phyloP scores from a whole-genome alignment of 2,888 invertebrate species.

The Cerastis leucographa region DNA sequence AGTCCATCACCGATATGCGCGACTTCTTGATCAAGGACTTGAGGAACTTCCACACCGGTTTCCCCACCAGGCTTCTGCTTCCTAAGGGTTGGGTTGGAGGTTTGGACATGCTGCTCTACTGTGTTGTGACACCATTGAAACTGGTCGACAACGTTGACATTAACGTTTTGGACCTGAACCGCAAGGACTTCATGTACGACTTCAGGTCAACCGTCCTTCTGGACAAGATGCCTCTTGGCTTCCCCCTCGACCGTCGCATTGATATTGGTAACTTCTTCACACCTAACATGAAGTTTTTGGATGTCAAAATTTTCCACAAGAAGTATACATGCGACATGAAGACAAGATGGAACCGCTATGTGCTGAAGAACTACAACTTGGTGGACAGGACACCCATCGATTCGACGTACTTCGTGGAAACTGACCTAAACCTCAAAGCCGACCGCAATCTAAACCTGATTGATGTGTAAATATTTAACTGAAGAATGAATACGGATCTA shows the following conservation, averaged over 20 bases:
- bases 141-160: constrained; percentile 83
- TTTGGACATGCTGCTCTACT: constrained; percentile 92
- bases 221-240: constrained; percentile 93
- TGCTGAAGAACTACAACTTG: constrained; percentile 82
- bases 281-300: constrained; percentile 93
- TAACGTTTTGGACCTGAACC: constrained; percentile 82
- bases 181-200: constrained; percentile 84
- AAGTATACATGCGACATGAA: constrained; percentile 86
- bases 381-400: constrained; percentile 76
- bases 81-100: constrained; percentile 93
- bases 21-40: constrained; percentile 81
- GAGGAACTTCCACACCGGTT: constrained; percentile 91
- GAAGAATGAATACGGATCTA: constrained; percentile 10
- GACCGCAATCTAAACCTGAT: constrained; percentile 56
- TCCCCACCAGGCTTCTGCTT: constrained; percentile 93
- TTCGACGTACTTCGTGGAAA: constrained; percentile 76
- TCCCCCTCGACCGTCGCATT: constrained; percentile 93
- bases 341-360: constrained; percentile 83
- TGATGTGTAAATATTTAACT: constrained; percentile 48
- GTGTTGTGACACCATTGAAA: constrained; percentile 91
- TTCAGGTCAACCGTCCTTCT: constrained; percentile 85
- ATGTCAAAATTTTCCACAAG: constrained; percentile 92
- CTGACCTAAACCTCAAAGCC: constrained; percentile 72
- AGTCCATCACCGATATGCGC: constrained; percentile 86
- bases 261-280: constrained; percentile 91